Evolutionary conservation across 2,113 vertebrate species (phyloP), one percentile per base, ranked within the genome.

Genomic region (Percina caprodes): DNA sequence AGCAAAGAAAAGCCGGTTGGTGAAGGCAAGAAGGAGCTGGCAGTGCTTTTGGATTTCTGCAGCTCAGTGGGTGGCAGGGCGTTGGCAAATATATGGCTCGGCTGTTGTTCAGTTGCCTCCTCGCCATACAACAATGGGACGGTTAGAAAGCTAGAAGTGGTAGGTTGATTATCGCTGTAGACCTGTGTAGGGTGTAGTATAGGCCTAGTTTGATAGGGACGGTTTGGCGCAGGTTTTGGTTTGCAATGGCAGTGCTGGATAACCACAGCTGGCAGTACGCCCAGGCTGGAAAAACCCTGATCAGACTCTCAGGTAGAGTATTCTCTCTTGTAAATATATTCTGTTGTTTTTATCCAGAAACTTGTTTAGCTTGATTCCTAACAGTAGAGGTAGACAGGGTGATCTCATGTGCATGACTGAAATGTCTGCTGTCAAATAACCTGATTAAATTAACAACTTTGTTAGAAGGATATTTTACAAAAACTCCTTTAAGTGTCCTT

Each of bases 261-360:
- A 94, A 92, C 86, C 93, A 95, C 88, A 92, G 93, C 82, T 93
- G 93, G 93, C 93, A 93, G 79, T 94, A 86, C 8, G 93, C 93
- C 35, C 92, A 94, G 82, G 89, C 89, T 55, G 94, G 93, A 61
- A 93, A 86, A 85, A 89, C 80, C 48, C 83, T 93, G 63, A 94
- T 95, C 88, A 90, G 84, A 78, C 88, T 94, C 46, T 91, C 93
- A 93, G 93, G 93, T 94, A 89, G 46, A 74, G 74, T 80, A 79
- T 62, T 76, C 1, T 52, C 23, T 14, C 51, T 68, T 9, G 18
- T 52, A 9, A 6, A 55, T 55, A n/a, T 71, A 7, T 63, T 58
- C 48, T 56, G 3, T 18, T 82, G 14, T 39, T 72, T 16, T 23
- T 42, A 35, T 2, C 9, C 15, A 66, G 4, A 56, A 33, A 55